Percentiles rank a stretch among this genome's conserved stretches.
phyloP scores from a whole-genome alignment of 2,888 invertebrate species.

The Drosophila quinaria region DNA sequence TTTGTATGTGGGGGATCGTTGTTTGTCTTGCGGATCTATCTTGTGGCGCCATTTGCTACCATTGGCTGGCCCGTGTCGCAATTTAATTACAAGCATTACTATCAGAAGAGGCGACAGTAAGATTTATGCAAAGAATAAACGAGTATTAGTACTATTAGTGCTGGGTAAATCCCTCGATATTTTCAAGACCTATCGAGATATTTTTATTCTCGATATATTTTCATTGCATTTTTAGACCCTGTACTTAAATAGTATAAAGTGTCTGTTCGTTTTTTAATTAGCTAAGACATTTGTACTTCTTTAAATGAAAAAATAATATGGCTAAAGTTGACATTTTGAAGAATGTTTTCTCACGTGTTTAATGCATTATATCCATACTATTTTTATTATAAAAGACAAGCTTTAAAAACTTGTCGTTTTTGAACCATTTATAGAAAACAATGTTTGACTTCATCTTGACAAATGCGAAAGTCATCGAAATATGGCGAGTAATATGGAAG shows the following conservation, averaged over 20 bases:
- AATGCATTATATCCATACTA: too few species aligned
- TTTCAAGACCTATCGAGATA: not conserved
- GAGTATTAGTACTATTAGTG: conserved; percentile 17
- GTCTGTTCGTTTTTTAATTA: not conserved
- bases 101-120: conserved; percentile 56
- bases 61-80: conserved; percentile 73
- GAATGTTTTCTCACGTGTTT: too few species aligned
- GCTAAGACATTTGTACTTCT: too few species aligned
- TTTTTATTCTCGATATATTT: not conserved
- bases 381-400: too few species aligned
- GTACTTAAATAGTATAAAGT: too few species aligned
- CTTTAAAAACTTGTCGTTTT: too few species aligned
- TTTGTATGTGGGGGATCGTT: conserved; percentile 36
- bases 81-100: conserved; percentile 75
- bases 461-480: too few species aligned
- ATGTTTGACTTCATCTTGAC: too few species aligned
- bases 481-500: too few species aligned
- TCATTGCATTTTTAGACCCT: not conserved
- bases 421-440: too few species aligned
- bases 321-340: too few species aligned
- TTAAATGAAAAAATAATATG: too few species aligned
- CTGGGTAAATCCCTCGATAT: conserved; percentile 4
- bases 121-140: conserved; percentile 75
- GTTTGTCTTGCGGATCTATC: conserved; percentile 72
- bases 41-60: conserved; percentile 78